Base-by-base conservation (phyloP, 2,888 invertebrate species). In the Cenopis cana region DNA sequence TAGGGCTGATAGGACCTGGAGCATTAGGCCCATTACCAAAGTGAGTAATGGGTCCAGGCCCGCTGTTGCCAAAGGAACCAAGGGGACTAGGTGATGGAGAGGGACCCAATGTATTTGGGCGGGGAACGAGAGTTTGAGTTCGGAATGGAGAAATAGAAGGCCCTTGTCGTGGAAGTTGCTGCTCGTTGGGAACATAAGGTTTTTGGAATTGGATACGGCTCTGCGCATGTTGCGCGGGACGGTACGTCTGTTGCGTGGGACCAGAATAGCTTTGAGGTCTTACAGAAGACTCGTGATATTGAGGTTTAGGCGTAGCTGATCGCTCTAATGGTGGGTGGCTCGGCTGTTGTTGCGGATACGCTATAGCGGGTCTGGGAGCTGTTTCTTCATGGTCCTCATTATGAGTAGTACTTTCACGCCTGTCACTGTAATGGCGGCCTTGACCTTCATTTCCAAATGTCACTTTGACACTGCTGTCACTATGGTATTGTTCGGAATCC, bases 401-500 rank as follows among this genome's bases (percentile, higher is more conserved):
- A n/a, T 84, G 81, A 14, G 78, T 75, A 62, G 79, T 81, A 57
- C 87, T 84, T 77, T 90, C 91, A 38, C 88, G 83, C 71, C 91
- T 86, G 61, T 89, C 88, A 76, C 87, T 82, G 72, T 91, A 87
- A 74, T 92, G 92, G 50, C 84, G 93, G 72, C 94, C 94, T 50
- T 85, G 93, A 73, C 94, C 94, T 75, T 96, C 95, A 72, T 94
- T 95, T 0, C 97, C 97, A 79, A 98, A 98, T 8, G 97, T 97
- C 0, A 98, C 96, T 81, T 96, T 96, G 1, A 98, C 96, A 64
- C 97, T 97, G 77, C 96, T 96, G 74, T 96, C 95, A 74, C 96
- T 96, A 79, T 97, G 97, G 79, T 96, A 97, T 14, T 95, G 94
- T 88, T 98, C 97, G 2, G 97, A 97, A 80, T 98, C 98, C 0